Base-by-base conservation (phyloP, 1,140 invertebrate species). In the Lasaia peninsularis region DNA sequence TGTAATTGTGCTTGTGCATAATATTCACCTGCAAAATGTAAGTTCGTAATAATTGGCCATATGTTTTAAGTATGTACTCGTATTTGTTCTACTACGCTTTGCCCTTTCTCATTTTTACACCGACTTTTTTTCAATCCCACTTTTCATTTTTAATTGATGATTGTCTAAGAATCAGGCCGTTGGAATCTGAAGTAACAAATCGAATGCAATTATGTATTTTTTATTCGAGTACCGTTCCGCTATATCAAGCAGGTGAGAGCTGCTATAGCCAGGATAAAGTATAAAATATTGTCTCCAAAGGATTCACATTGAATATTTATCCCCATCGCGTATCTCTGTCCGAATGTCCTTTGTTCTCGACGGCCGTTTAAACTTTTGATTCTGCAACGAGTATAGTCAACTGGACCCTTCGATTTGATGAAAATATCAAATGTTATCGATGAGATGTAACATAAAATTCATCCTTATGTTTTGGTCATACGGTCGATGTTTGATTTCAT, bases 341-440 rank as follows among this genome's bases (percentile, higher is more conserved):
- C 81, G 75, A 80, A 58, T 73, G 68, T 66, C 79, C 80, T 86
- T 88, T 88, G 83, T 88, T 88, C 82, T 81, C 80, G 67, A 66
- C 76, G 82, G 71, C 81, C 86, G 86, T 88, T 88, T 88, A 88
- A 88, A 88, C 86, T 88, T 88, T 88, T 86, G 79, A 88, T 88
- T 86, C 83, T 84, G 86, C 86, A 84, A 82, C 81, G 80, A 75
- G 78, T 79, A 86, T 78, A 86, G 70, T 84, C 72, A 83, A 86
- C 79, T 83, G 83, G 83, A 86, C 86, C 86, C 83, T 84, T 67
- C 57, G 60, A 75, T 76, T 82, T 67, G 68, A 72, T 65, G 62
- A 78, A 79, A 73, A 68, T 74, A 63, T 51, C 66, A 49, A 57
- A 69, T 51, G 37, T 53, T 53, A 50, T 11, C n/a, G 1, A 2